These are phyloP conservation scores for Carassius gibelio DNA, from an alignment of 2,113 vertebrate species.

Conservation along the genomic window DNA sequence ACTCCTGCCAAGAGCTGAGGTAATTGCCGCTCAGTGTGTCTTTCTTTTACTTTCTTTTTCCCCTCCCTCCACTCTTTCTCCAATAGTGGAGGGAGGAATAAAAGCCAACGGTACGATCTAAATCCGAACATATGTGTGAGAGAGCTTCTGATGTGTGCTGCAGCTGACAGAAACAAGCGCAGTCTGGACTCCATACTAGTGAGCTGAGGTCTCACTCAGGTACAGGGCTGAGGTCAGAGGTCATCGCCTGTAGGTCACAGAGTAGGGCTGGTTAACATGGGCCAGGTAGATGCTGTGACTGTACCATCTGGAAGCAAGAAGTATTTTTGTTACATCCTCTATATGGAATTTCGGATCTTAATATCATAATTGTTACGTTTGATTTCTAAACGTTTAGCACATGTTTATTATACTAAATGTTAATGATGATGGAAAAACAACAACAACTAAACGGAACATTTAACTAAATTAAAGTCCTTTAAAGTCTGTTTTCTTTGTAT, in stretches of 20 bases:
- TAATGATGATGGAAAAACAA: no score
- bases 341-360: neutral
- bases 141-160: neutral
- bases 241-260: neutral
- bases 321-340: no score
- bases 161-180: neutral
- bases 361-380: neutral
- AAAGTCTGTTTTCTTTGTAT: neutral
- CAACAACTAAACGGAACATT: no score
- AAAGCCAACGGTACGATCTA: neutral
- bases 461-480: neutral
- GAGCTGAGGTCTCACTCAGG: neutral
- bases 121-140: neutral
- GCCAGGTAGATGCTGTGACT: neutral
- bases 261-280: neutral
- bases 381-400: no score
- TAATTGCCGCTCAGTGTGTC: conserved; percentile 69
- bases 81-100: conserved; percentile 42
- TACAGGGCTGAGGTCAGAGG: neutral
- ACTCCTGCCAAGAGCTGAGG: conserved; percentile 76
- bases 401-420: no score
- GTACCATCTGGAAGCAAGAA: no score
- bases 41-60: conserved; percentile 54
- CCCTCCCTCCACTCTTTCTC: conserved; percentile 55
- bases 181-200: neutral